Evolutionary conservation across 2,888 invertebrate genomes (phyloP).

Genomic region (Dorcus hopei): DNA sequence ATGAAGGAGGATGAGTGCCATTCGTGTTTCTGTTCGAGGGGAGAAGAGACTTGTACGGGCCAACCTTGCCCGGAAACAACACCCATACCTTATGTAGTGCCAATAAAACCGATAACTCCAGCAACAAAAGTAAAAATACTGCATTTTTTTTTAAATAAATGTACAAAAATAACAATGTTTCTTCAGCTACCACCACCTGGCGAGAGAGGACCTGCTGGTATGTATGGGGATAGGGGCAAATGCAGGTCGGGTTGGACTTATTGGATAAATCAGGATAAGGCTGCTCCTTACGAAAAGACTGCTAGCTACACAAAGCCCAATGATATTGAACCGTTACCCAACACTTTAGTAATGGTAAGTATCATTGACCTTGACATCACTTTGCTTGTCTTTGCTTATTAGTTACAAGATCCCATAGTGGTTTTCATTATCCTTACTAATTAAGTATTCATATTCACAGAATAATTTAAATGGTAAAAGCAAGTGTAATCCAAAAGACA

Average conservation of each 20-base stretch:
- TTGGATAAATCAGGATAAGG: slow-evolving; percentile 68
- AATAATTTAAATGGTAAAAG: slow-evolving; percentile 49
- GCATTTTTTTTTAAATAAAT: neutral
- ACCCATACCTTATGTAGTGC: neutral
- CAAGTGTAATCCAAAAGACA: slow-evolving; percentile 60
- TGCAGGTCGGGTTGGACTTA: slow-evolving; percentile 75
- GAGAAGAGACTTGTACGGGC: slow-evolving; percentile 67
- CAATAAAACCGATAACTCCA: no score
- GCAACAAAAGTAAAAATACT: no score
- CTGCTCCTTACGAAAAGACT: slow-evolving; percentile 27
- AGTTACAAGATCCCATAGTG: neutral
- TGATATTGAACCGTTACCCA: slow-evolving; percentile 61
- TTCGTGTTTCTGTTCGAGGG: slow-evolving; percentile 72
- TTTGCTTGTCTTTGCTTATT: no score
- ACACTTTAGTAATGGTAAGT: slow-evolving; percentile 54
- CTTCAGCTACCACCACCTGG: no score
- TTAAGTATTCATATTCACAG: slow-evolving; percentile 28
- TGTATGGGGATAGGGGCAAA: slow-evolving; percentile 19
- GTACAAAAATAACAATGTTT: neutral
- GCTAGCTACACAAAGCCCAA: slow-evolving; percentile 36
- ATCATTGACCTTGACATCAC: no score
- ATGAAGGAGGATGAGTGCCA: slow-evolving; percentile 76
- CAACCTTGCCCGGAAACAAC: slow-evolving; percentile 58
- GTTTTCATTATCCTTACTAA: neutral
- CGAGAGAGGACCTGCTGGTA: neutral